Evolutionary conservation across 2,888 invertebrate genomes (phyloP), one percentile per base, ranked within the genome.

Genomic region (Hemaris fuciformis): DNA sequence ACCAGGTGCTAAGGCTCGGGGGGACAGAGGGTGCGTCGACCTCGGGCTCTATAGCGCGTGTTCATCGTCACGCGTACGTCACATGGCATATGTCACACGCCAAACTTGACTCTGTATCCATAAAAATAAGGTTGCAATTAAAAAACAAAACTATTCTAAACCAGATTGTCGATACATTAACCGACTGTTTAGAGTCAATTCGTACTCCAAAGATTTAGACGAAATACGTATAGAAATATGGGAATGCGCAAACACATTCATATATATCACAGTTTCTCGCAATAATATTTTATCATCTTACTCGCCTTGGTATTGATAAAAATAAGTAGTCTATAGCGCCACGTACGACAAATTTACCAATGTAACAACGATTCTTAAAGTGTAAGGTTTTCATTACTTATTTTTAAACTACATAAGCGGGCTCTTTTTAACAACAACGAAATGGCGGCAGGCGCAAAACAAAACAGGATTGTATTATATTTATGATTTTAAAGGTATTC

Each of bases 11-110:
- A 82, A 84, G 82, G 79, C 80, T 80, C 77, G 77, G 81, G 84
- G 84, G 85, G 82, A 77, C 75, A 76, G 75, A 88, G 88, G 90
- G 89, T 86, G 88, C 90, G 87, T 82, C 88, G 90, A 91, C 91
- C 91, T 81, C 85, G 81, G 75, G 69, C 85, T 84, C 85, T 83
- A 84, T 77, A 78, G 77, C 79, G 77, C 81, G 80, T 79, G 77
- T 75, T 75, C 77, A 74, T 73, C 79, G 80, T 81, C 83, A 85
- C 80, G 83, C 81, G 76, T 76, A 79, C 78, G 76, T 79, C 82
- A 80, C 75, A 72, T 41, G 46, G 63, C 60, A 68, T 69, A 69
- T 68, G 74, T 73, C 70, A 76, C 76, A 75, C 68, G 70, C 74
- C 71, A 76, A 81, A 78, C 75, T 72, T 75, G 65, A 76, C 73